A percentile compares a stretch with the other conserved stretches of the same genome.
Conservation (phyloP, 2,113 vertebrate genomes). For the Corythornis madagascariensis region DNA sequence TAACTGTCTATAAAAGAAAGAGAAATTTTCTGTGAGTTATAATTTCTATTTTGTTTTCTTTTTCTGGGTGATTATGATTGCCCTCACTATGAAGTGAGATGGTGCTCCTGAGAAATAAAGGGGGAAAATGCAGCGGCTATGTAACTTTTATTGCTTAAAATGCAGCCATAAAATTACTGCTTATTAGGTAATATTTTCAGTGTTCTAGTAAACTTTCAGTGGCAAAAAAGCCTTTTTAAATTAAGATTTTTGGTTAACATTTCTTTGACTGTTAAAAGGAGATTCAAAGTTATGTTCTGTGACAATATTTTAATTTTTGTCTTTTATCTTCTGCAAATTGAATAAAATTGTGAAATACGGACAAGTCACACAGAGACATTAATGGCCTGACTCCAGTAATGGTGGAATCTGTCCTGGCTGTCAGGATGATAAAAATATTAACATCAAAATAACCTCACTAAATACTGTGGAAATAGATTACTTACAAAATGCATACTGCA, state of each 20-base stretch:
- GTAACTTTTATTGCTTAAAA: background rate
- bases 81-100: background rate
- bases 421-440: constrained; percentile 9
- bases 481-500: background rate
- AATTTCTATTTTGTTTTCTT: background rate
- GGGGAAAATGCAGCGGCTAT: background rate
- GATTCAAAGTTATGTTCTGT: background rate
- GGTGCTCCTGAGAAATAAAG: background rate
- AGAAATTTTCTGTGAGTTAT: background rate
- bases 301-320: background rate
- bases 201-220: background rate
- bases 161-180: background rate
- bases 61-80: background rate
- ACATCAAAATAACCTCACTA: background rate
- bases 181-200: background rate
- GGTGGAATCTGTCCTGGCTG: background rate
- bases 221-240: background rate
- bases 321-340: background rate
- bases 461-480: background rate
- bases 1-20: background rate
- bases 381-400: background rate
- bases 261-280: background rate
- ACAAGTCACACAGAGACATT: background rate
- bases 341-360: background rate
- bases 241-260: background rate